Evolutionary conservation across 2,797 vertebrate genomes (phyloP).

Genomic region (Hydrolagus colliei): DNA sequence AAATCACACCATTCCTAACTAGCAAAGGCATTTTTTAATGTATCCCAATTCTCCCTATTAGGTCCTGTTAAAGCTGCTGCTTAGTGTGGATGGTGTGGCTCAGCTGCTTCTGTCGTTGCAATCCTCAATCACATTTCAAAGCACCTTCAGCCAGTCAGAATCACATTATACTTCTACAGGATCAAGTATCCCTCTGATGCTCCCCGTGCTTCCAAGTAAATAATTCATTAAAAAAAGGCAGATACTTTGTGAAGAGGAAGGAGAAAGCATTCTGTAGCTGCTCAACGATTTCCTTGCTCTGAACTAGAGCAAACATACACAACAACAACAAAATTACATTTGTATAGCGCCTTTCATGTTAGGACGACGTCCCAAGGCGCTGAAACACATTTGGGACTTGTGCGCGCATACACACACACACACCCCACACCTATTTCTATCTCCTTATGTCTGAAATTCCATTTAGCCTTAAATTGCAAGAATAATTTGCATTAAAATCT

Average conservation of each 20-base stretch:
- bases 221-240: background rate
- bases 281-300: background rate
- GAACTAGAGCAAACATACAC: background rate
- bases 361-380: too few species aligned
- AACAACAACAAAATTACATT: too few species aligned
- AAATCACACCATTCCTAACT: too few species aligned
- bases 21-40: too few species aligned
- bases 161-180: background rate
- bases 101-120: background rate
- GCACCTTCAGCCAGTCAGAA: background rate
- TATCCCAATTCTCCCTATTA: too few species aligned
- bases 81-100: background rate
- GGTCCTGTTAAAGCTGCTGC: background rate
- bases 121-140: background rate
- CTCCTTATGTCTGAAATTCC: too few species aligned
- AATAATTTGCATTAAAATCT: too few species aligned
- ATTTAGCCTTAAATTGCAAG: too few species aligned
- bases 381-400: too few species aligned
- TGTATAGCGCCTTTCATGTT: too few species aligned
- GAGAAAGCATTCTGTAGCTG: background rate
- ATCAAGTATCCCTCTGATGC: background rate
- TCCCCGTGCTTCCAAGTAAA: background rate
- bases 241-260: slow-evolving; percentile 9
- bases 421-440: too few species aligned
- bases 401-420: background rate